Evolutionary conservation across 1,140 invertebrate species (phyloP).

Genomic region (Bombus cullumanus): DNA sequence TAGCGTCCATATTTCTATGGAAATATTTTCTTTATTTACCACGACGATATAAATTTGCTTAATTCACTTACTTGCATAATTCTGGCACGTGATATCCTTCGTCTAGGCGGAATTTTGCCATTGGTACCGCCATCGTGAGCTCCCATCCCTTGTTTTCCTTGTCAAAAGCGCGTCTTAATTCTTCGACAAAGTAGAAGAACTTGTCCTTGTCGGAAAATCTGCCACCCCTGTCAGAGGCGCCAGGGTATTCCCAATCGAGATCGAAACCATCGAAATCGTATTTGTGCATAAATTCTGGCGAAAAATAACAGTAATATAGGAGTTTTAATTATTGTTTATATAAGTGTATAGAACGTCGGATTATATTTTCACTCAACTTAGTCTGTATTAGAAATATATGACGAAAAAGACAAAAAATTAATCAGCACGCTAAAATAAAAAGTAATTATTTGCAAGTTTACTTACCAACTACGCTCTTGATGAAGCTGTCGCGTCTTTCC

Average conservation of each 20-base stretch:
- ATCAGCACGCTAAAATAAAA: no score
- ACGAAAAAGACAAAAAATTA: not conserved
- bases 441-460: not conserved
- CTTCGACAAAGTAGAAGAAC: constrained; percentile 92
- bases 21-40: not conserved
- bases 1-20: constrained; percentile 88
- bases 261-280: constrained; percentile 93
- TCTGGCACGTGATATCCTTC: constrained; percentile 95
- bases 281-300: constrained; percentile 87
- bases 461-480: constrained; percentile 89
- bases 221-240: constrained; percentile 92
- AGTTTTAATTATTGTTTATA: not conserved
- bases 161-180: constrained; percentile 90
- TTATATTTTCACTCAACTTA: not conserved
- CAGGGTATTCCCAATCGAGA: constrained; percentile 94
- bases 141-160: constrained; percentile 90
- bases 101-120: constrained; percentile 92
- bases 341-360: not conserved
- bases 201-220: constrained; percentile 91
- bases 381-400: no score
- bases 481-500: constrained; percentile 87
- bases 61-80: constrained; percentile 88
- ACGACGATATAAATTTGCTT: not conserved
- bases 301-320: not conserved
- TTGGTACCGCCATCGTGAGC: constrained; percentile 93